Percentiles rank a stretch among this genome's conserved stretches.
Conservation (phyloP, 2,113 vertebrate genomes). For the Delphinapterus leucas region DNA sequence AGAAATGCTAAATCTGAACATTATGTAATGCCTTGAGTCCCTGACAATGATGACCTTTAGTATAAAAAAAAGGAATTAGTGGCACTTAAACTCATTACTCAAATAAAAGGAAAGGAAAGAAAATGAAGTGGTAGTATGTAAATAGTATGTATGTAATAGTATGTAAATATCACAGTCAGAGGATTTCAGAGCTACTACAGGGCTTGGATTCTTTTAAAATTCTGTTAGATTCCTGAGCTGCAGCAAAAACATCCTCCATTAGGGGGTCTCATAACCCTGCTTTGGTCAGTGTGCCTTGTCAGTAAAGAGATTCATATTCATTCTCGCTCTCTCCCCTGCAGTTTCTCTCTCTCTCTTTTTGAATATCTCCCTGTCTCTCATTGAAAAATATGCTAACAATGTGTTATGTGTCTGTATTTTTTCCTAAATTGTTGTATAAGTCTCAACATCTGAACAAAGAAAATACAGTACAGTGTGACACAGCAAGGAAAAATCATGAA, state of each 20-base stretch:
- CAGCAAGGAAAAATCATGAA: background rate
- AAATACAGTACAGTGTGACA: background rate
- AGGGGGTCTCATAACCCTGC: constrained; percentile 40
- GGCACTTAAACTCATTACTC: background rate
- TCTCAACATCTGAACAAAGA: background rate
- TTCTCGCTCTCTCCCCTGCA: background rate
- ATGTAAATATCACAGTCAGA: background rate
- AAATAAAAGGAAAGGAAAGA: background rate
- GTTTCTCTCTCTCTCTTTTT: background rate
- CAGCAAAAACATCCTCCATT: constrained; percentile 31
- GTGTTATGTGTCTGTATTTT: background rate
- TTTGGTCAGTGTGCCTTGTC: background rate
- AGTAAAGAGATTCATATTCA: background rate
- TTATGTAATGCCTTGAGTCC: background rate
- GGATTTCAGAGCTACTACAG: background rate
- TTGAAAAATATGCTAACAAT: background rate
- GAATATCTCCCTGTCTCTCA: background rate
- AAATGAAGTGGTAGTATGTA: background rate
- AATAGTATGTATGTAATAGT: background rate
- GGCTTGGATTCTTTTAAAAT: background rate
- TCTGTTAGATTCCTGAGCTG: background rate
- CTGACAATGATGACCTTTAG: background rate
- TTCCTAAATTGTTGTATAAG: background rate
- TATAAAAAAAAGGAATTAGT: background rate
- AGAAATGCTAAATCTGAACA: background rate